Evolutionary conservation across 2,113 vertebrate genomes (phyloP).

Genomic region (Pseudorasbora parva): DNA sequence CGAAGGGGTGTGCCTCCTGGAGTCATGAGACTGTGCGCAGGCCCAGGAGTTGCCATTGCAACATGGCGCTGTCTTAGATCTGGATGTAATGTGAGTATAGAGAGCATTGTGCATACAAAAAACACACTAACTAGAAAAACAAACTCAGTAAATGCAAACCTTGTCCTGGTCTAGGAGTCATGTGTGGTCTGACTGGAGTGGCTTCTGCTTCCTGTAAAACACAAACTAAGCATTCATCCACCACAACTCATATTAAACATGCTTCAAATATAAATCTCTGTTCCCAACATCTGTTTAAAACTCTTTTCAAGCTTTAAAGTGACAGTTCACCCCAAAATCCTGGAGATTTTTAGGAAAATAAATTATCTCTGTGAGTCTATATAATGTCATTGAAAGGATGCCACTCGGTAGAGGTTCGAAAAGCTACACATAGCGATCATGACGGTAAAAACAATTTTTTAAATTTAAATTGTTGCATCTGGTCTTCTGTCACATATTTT

Average conservation of each 20-base stretch:
- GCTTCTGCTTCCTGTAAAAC: constrained; percentile 84
- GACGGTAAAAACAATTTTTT: too few relatives aligned
- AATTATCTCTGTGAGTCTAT: too few relatives aligned
- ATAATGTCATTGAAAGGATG: too few relatives aligned
- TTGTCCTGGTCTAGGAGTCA: constrained; percentile 89
- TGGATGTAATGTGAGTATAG: constrained; percentile 60
- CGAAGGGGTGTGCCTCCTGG: constrained; percentile 74
- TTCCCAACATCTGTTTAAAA: background rate
- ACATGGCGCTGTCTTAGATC: constrained; percentile 90
- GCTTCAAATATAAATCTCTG: background rate
- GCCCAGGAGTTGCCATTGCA: constrained; percentile 75
- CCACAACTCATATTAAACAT: background rate
- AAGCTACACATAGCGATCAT: too few relatives aligned
- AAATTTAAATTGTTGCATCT: too few relatives aligned
- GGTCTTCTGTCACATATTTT: too few relatives aligned
- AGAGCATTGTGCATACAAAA: background rate
- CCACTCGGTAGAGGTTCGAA: too few relatives aligned
- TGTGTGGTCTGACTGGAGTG: constrained; percentile 81
- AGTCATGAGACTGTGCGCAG: constrained; percentile 62
- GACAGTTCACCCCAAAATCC: too few relatives aligned
- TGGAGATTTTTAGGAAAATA: too few relatives aligned
- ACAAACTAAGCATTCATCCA: constrained; percentile 1
- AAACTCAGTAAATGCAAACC: constrained; percentile 67
- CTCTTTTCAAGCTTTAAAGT: too few relatives aligned
- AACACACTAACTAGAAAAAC: background rate